Percentiles rank a stretch among this genome's conserved stretches.
Evolutionary conservation across 2,797 vertebrate genomes (phyloP).

Genomic region (Aldrovandia affinis): DNA sequence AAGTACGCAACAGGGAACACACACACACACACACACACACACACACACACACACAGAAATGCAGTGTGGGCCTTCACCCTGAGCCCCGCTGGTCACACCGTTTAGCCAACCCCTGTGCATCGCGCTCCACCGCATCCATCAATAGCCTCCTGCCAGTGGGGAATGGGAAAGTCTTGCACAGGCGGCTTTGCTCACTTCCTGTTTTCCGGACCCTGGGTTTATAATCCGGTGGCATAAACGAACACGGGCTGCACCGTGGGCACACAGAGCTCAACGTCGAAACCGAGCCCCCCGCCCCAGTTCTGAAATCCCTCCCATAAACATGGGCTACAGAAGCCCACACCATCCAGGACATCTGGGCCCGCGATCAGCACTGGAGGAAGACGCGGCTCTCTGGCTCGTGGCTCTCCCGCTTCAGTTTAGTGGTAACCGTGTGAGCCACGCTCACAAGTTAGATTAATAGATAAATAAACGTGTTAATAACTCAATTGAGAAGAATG

Average conservation of each 20-base stretch:
- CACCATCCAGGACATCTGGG: not conserved
- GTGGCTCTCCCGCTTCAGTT: slow-evolving; percentile 13
- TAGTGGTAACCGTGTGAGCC: slow-evolving; percentile 21
- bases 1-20: not conserved
- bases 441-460: slow-evolving; percentile 35
- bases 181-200: slow-evolving; percentile 7
- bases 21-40: not conserved
- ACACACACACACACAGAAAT: not conserved
- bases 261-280: not conserved
- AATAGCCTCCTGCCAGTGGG: slow-evolving; percentile 10
- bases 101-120: not conserved
- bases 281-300: not conserved
- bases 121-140: not conserved
- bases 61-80: not conserved
- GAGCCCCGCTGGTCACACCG: not conserved
- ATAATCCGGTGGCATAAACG: slow-evolving; percentile 7
- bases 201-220: slow-evolving; percentile 16
- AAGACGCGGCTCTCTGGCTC: slow-evolving; percentile 19
- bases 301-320: not conserved
- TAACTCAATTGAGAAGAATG: no score
- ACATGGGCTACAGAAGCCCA: not conserved
- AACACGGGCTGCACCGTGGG: not conserved
- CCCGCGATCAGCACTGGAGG: not conserved
- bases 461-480: slow-evolving; percentile 23
- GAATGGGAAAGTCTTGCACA: not conserved